Percentiles rank a stretch among this genome's conserved stretches.
These are phyloP conservation scores for Ctenomys sociabilis DNA, from an alignment of 2,113 vertebrate species.

Conservation along the genomic window DNA sequence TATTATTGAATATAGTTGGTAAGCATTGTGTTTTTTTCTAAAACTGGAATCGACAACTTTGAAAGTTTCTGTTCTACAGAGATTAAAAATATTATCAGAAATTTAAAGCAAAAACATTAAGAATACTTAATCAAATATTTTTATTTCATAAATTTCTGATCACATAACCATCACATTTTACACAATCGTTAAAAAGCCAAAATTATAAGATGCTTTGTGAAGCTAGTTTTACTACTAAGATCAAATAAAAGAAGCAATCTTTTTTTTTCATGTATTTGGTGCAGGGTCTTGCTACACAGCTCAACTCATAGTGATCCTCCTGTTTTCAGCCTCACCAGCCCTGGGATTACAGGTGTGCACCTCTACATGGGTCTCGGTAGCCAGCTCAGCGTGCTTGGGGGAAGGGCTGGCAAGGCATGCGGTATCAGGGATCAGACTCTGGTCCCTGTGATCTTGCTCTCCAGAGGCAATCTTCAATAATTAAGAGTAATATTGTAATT, in stretches of 20 bases:
- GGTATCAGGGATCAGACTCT: too few species aligned
- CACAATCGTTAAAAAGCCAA: not conserved
- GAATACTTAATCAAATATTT: not conserved
- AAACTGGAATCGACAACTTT: not conserved
- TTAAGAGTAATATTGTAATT: constrained; percentile 24
- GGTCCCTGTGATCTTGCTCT: too few species aligned
- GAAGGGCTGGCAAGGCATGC: too few species aligned
- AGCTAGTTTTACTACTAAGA: constrained; percentile 30
- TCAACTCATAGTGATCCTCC: too few species aligned
- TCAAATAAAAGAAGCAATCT: not conserved
- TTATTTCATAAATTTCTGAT: not conserved
- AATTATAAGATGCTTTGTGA: not conserved
- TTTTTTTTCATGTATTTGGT: too few species aligned
- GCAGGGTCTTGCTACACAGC: too few species aligned
- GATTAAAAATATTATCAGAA: constrained; percentile 23
- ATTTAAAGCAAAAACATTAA: not conserved
- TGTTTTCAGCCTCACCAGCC: too few species aligned
- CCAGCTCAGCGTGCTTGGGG: too few species aligned
- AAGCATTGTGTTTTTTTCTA: not conserved
- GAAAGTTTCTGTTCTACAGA: not conserved
- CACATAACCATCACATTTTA: not conserved
- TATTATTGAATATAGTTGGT: not conserved
- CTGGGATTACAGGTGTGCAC: too few species aligned
- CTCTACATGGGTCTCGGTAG: too few species aligned
- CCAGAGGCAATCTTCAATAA: not conserved